Conservation (phyloP, 2,797 vertebrate genomes). For the Tokudaia tokunoshimensis region DNA sequence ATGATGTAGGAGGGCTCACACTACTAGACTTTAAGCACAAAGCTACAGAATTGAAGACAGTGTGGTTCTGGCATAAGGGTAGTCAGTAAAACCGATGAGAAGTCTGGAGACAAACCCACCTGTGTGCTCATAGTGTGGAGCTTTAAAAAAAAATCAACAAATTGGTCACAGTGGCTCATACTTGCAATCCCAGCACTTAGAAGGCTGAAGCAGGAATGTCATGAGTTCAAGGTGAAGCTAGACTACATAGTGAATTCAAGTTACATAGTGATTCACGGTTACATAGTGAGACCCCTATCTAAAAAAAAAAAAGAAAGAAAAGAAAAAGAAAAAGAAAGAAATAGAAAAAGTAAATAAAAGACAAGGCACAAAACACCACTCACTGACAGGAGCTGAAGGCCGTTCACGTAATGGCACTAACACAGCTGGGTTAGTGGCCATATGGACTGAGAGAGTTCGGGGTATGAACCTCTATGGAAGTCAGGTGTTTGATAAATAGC, state of each 20-base stretch:
- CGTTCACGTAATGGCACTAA: background rate
- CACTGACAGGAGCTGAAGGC: background rate
- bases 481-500: background rate
- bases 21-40: constrained; percentile 64
- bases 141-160: background rate
- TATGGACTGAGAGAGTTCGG: background rate
- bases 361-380: background rate
- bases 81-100: constrained; percentile 11
- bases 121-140: background rate
- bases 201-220: background rate
- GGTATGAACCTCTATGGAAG: background rate
- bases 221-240: background rate
- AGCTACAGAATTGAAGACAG: constrained; percentile 44
- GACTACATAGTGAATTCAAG: background rate
- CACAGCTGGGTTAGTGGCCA: background rate
- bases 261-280: background rate
- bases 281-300: background rate
- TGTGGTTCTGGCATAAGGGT: background rate
- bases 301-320: background rate
- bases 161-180: background rate
- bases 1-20: constrained; percentile 52
- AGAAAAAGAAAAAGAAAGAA: too few relatives aligned
- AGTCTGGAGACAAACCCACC: background rate
- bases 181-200: background rate
- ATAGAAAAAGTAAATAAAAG: background rate